Evolutionary conservation across 2,888 invertebrate genomes (phyloP), one percentile per base, ranked within the genome.

Genomic region (Pantelozetes paolii): DNA sequence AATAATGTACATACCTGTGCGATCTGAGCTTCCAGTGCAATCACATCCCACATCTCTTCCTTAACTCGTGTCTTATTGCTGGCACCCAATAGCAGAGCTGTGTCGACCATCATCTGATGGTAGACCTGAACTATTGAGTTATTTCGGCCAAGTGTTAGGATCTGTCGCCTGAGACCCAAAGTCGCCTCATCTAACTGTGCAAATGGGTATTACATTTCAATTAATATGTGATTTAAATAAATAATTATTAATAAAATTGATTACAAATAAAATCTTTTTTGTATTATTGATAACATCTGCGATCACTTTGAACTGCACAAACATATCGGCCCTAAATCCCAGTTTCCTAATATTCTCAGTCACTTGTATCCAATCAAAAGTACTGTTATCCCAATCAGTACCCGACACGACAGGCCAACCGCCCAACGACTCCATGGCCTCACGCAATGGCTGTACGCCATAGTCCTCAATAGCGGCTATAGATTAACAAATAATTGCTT

Each of bases 1-100:
- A n/a, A n/a, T n/a, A n/a, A n/a, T n/a, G n/a, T n/a, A n/a, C n/a
- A 71, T 20, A 96, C 95, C 74, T 97, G 85, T 78, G 88, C 85
- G 77, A 91, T 92, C 85, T 97, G 96, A 80, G 96, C 94, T 76
- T 89, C 85, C 23, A 97, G 84, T 0, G 94, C 91, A 70, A 90
- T 88, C 71, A 84, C 86, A 59, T 74, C 74, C 74, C 74, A 74
- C 74, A 95, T 86, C 79, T 94, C 91, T 13, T 82, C 82, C 77
- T 86, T 83, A 0, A 94, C 94, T 6, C 83, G 82, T 0, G 84
- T 81, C 76, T 86, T 86, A 30, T 91, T 86, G 15, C 50, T 26
- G 0, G 94, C 95, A 11, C 95, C 95, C 76, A 95, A 87, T 15
- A 95, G 85, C 0, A 87, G 87, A 0, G 94, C 90, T 77, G 94